These are phyloP conservation scores for Panorpa germanica DNA, from an alignment of 2,888 invertebrate species.

Conservation along the genomic window DNA sequence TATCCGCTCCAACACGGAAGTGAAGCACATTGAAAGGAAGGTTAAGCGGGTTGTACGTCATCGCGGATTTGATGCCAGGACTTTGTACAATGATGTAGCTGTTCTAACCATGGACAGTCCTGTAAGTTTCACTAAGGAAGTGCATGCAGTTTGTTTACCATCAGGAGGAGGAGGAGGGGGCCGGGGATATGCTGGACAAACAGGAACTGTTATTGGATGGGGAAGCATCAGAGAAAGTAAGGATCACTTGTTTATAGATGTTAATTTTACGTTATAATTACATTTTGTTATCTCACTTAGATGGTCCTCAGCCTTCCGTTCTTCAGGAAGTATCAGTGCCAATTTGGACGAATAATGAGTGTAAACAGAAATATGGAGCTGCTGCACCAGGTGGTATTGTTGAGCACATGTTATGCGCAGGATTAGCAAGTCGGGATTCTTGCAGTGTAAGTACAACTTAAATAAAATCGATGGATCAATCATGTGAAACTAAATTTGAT, in stretches of 20 bases:
- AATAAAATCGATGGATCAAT: too few relatives aligned
- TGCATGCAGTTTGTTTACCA: constrained; percentile 66
- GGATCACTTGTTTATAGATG: constrained; percentile 15
- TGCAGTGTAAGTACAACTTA: constrained; percentile 55
- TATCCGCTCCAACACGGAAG: constrained; percentile 55
- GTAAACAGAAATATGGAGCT: constrained; percentile 58
- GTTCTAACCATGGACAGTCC: constrained; percentile 61
- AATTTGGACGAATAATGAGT: constrained; percentile 64
- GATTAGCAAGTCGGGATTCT: constrained; percentile 66
- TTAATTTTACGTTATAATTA: constrained; percentile 4
- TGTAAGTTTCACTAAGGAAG: constrained; percentile 46
- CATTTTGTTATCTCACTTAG: constrained; percentile 22
- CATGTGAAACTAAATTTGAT: background rate
- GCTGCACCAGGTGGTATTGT: constrained; percentile 83
- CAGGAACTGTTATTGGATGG: constrained; percentile 76
- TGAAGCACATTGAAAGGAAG: constrained; percentile 55
- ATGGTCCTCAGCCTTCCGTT: constrained; percentile 63
- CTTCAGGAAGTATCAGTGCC: constrained; percentile 72
- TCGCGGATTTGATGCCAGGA: constrained; percentile 64
- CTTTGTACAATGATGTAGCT: constrained; percentile 73
- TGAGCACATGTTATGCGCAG: constrained; percentile 76
- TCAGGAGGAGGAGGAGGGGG: constrained; percentile 24
- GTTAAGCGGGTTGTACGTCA: constrained; percentile 73
- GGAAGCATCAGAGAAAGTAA: constrained; percentile 64
- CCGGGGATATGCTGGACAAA: constrained; percentile 43